Evolutionary conservation across 1,140 invertebrate species (phyloP), one percentile per base, ranked within the genome.

Genomic region (Chlorops oryzae): DNA sequence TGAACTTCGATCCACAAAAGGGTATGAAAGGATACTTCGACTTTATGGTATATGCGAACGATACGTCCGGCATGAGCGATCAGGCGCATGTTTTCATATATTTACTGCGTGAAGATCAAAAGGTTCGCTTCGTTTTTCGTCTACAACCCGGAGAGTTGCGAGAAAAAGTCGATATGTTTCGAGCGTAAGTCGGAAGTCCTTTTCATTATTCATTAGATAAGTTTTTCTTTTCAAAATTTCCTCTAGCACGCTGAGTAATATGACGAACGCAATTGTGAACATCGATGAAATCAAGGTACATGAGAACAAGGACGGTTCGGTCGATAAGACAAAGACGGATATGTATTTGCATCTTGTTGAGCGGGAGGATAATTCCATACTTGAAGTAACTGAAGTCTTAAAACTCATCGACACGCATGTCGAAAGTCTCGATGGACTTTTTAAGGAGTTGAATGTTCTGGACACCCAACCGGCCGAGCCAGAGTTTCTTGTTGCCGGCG

Each of bases 21-120:
- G 87, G 88, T 44, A 96, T 96, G 93, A 95, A 95, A 71, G 94
- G 94, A 43, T 96, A 96, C 70, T 96, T 96, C 73, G 88, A 93
- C 66, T 94, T 96, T 61, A 84, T 86, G 85, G 84, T 93, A 1
- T 61, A 85, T 41, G 91, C 87, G 2, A 92, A 91, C 63, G 92
- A 96, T 65, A 87, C 87, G 0, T 81, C 83, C 21, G 88, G 89
- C 9, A 74, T 91, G 25, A 74, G 80, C 52, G 89, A 92, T 65
- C 81, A 80, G 37, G 86, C 89, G 0, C 81, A 84, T 60, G 88
- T 92, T 2, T 89, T 91, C 48, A 94, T 96, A 59, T 96, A 96
- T 67, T 74, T 97, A 1, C 72, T 97, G 1, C 76, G 92, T 42
- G 92, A 95, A 74, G 91, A 96, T 75, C 93, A 97, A 74, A 79